Conservation (phyloP, 2,888 invertebrate genomes). For the Chrysina gloriosa region DNA sequence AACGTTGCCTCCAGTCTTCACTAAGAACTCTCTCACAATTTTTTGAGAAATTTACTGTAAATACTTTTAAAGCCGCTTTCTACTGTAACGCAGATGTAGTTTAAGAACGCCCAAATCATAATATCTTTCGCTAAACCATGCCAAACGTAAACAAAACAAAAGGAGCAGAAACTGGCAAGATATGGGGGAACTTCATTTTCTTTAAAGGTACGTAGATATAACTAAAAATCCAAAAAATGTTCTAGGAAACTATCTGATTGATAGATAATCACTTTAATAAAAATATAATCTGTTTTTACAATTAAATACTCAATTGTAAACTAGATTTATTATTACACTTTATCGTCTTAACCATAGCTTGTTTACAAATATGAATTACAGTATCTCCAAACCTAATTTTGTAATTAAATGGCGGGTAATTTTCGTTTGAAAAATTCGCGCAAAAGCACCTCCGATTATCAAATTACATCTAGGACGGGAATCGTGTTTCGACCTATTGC, state of each 20-base stretch:
- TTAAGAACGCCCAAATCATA: slow-evolving; percentile 88
- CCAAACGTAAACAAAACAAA: slow-evolving; percentile 90
- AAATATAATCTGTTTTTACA: background rate
- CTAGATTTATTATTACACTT: too few species aligned
- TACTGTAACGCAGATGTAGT: slow-evolving; percentile 81
- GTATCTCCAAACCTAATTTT: too few species aligned
- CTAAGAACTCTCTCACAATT: slow-evolving; percentile 61
- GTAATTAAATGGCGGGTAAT: too few species aligned
- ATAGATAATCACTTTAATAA: too few species aligned
- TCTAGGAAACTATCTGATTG: too few species aligned
- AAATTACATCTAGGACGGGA: too few species aligned
- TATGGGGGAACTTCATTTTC: slow-evolving; percentile 36
- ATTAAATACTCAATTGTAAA: too few species aligned
- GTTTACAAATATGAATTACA: too few species aligned
- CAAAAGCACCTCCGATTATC: too few species aligned
- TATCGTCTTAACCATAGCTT: too few species aligned
- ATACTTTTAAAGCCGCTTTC: slow-evolving; percentile 74
- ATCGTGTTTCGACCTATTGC: too few species aligned
- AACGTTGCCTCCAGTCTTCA: slow-evolving; percentile 67
- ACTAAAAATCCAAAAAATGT: slow-evolving; percentile 65
- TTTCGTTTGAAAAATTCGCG: too few species aligned
- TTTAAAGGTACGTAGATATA: slow-evolving; percentile 83
- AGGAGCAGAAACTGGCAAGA: slow-evolving; percentile 74
- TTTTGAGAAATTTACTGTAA: slow-evolving; percentile 65
- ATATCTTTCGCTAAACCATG: slow-evolving; percentile 82